Evolutionary conservation across 2,888 invertebrate species (phyloP).

Genomic region (Clivina fossor): DNA sequence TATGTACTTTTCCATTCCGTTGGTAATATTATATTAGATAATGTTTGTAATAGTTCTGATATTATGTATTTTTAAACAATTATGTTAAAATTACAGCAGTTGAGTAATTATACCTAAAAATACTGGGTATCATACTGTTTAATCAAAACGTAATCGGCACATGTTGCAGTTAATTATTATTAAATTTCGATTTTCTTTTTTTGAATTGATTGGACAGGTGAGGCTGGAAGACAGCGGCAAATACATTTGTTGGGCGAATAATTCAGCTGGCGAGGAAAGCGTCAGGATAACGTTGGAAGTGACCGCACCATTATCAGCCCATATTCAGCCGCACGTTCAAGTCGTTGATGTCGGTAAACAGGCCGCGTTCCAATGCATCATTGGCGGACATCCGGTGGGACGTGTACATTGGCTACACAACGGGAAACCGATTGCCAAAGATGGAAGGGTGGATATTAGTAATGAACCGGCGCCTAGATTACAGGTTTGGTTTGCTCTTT

Average conservation of each 20-base stretch:
- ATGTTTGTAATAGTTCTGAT: no score
- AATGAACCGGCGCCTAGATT: slow-evolving; percentile 47
- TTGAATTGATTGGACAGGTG: no score
- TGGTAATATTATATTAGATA: no score
- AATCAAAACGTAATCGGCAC: no score
- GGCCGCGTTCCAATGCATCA: slow-evolving; percentile 83
- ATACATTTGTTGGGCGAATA: slow-evolving; percentile 89
- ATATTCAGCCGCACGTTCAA: slow-evolving; percentile 75
- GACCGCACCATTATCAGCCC: slow-evolving; percentile 78
- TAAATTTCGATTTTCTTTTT: no score
- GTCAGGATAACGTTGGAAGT: slow-evolving; percentile 76
- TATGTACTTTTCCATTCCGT: no score
- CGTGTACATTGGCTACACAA: slow-evolving; percentile 81
- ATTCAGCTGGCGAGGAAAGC: slow-evolving; percentile 81
- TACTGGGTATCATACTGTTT: no score
- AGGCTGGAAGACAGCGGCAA: slow-evolving; percentile 80
- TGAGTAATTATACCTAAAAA: no score
- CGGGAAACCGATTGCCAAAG: slow-evolving; percentile 56
- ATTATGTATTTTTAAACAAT: no score
- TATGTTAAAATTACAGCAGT: no score
- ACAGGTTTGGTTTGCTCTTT: slow-evolving; percentile 11
- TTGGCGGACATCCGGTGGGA: slow-evolving; percentile 82
- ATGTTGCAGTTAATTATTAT: no score
- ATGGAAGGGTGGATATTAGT: slow-evolving; percentile 50
- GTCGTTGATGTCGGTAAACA: slow-evolving; percentile 83